Evolutionary conservation across 2,113 vertebrate genomes (phyloP).

Genomic region (Myrmecobius fasciatus): DNA sequence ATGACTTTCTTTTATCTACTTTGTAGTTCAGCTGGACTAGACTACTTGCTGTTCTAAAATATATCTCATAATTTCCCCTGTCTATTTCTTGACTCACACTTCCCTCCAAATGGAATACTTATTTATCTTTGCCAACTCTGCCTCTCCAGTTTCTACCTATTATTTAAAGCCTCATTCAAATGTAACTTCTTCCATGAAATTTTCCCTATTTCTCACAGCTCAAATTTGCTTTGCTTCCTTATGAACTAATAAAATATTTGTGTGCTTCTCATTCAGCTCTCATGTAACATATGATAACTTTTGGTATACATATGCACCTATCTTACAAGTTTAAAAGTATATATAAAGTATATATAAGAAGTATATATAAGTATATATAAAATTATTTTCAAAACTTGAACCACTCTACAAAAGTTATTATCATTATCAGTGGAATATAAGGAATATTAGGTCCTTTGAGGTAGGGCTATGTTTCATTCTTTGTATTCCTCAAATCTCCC

Average conservation of each 20-base stretch:
- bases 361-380: too few relatives aligned
- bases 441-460: not conserved
- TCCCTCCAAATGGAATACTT: not conserved
- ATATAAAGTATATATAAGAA: too few relatives aligned
- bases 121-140: not conserved
- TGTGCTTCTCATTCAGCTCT: not conserved
- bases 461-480: not conserved
- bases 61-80: not conserved
- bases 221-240: not conserved
- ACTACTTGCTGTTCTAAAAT: not conserved
- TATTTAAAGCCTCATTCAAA: not conserved
- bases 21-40: not conserved
- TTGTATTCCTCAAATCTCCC: not conserved
- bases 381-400: not conserved
- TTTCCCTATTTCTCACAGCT: not conserved
- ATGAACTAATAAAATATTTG: not conserved
- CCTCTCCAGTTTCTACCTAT: not conserved
- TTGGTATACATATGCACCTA: not conserved
- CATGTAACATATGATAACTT: not conserved
- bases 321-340: too few relatives aligned
- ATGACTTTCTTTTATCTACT: not conserved
- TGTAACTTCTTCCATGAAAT: not conserved
- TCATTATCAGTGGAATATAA: not conserved
- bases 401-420: not conserved
- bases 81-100: not conserved